Percentiles rank a stretch among this genome's conserved stretches.
These are phyloP conservation scores for Zapornia atra DNA, from an alignment of 2,113 vertebrate species.

Conservation along the genomic window DNA sequence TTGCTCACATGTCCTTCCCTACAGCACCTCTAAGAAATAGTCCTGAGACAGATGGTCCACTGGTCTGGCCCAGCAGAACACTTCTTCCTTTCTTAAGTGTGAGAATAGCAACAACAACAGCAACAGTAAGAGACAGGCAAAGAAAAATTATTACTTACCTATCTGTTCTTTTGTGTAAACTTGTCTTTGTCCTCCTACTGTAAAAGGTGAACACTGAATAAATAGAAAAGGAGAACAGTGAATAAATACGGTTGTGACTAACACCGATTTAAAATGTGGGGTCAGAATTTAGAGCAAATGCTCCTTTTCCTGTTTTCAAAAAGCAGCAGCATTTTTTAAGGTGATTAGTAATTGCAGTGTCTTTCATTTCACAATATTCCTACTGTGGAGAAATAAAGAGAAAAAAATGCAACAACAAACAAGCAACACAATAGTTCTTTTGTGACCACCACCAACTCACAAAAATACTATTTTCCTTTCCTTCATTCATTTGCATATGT, in stretches of 20 bases:
- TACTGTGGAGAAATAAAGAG: not conserved
- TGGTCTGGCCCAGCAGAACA: not conserved
- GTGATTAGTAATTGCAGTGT: not conserved
- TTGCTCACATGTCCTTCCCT: accelerated
- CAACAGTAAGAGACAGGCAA: not conserved
- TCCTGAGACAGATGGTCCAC: not conserved
- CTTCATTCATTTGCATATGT: not conserved
- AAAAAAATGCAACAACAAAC: not conserved
- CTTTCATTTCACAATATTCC: not conserved
- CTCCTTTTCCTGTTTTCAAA: not conserved
- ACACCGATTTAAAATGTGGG: not conserved
- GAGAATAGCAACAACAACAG: not conserved
- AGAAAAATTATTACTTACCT: not conserved
- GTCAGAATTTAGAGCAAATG: not conserved
- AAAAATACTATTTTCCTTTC: slow-evolving; percentile 16
- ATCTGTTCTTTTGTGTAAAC: not conserved
- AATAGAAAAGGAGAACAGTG: not conserved
- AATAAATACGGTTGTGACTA: not conserved
- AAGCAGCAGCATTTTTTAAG: not conserved
- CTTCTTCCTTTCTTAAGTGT: not conserved
- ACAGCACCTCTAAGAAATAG: not conserved
- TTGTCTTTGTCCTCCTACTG: not conserved
- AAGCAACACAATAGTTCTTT: slow-evolving; percentile 1
- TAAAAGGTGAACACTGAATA: not conserved
- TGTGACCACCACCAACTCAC: not conserved